Conservation (phyloP, 1,140 invertebrate genomes). For the Trachymyrmex cornetzi region DNA sequence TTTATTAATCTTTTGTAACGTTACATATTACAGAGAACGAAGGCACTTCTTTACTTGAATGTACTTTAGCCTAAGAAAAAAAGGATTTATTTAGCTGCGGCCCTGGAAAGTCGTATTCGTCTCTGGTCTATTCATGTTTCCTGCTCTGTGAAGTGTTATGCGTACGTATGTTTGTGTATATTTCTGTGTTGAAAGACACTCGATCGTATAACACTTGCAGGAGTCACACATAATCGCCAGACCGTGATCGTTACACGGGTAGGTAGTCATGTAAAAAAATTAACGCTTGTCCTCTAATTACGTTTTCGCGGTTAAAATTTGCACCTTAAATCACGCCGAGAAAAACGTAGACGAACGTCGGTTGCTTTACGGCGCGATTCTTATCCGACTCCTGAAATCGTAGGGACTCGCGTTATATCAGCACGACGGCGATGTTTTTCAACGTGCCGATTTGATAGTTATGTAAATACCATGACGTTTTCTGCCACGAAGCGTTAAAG, state of each 20-base stretch:
- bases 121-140: not conserved
- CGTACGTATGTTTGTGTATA: not conserved
- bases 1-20: not conserved
- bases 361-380: constrained; percentile 19
- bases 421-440: not conserved
- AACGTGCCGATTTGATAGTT: constrained; percentile 27
- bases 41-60: not conserved
- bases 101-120: constrained; percentile 12
- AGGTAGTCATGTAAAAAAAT: constrained; percentile 47
- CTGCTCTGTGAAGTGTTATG: not conserved
- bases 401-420: not conserved
- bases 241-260: constrained; percentile 32
- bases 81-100: not conserved
- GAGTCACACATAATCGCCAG: constrained; percentile 20
- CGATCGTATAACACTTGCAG: constrained; percentile 9
- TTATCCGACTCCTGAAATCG: constrained; percentile 18
- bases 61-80: not conserved
- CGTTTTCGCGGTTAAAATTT: constrained; percentile 21
- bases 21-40: not conserved
- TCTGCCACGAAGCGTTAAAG: constrained; percentile 27
- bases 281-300: constrained; percentile 28
- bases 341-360: constrained; percentile 6
- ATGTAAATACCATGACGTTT: constrained; percentile 34
- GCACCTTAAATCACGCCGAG: constrained; percentile 9
- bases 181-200: constrained; percentile 19